Base-by-base conservation (phyloP, 2,113 vertebrate species). In the Naja naja region DNA sequence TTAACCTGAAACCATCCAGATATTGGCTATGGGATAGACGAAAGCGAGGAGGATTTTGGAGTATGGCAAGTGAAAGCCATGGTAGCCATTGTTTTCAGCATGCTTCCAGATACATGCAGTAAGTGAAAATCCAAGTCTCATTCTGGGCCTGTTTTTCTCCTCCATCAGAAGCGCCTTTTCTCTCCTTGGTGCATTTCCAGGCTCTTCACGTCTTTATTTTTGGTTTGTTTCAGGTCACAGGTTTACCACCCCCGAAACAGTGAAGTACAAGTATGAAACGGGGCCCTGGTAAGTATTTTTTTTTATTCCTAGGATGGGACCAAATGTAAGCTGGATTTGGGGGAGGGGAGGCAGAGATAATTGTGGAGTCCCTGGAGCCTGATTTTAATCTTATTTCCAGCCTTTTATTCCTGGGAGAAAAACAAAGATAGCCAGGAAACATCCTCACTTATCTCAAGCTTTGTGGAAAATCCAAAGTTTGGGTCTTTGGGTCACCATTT, bases 221-320 rank as follows among this genome's bases (percentile, higher is more conserved):
- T 54, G 90, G 52, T 95, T 93, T 94, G 55, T 95, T 95, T 92
- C 94, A 99, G 99, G 98, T 98, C 98, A 98, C 53, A 58, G 95
- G 81, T 99, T 99, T 97, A 97, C 96, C 92, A 98, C 97, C 93
- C 97, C 98, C 64, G 99, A 99, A 97, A 98, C 97, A 0, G 98
- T 99, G 96, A 99, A 99, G 95, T 98, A 98, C 98, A 99, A 99
- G 97, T 99, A 99, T 55, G 99, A 99, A 96, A 99, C 99, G 0
- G 99, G 99, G 93, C 98, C 99, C 91, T 99, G 99, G 99, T 99
- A 97, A 95, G 98, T 98, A 91, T 9, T 39, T 22, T 74, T 74
- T 34, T 5, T 1, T 16, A n/a, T 7, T 25, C 54, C 23, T 39
- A 49, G 22, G 2, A 14, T 34, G 16, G 22, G 7, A 27, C 47